These are phyloP conservation scores for Oreochromis aureus DNA, from an alignment of 2,113 vertebrate genomes.

Conservation along the genomic window DNA sequence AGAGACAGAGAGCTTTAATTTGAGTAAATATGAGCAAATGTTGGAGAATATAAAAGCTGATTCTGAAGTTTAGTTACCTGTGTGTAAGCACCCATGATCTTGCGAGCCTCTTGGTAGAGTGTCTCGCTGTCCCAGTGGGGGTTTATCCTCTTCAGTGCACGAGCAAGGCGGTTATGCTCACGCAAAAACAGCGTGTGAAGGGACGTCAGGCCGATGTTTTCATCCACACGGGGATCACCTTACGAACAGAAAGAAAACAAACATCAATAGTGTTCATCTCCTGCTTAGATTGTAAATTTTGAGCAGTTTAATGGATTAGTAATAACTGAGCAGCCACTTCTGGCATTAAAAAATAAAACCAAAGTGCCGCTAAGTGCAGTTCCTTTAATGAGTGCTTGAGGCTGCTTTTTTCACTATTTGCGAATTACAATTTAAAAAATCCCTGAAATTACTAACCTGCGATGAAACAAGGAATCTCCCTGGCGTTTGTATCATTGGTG, in stretches of 20 bases:
- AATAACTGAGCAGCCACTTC: not conserved
- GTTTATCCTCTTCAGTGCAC: constrained; percentile 60
- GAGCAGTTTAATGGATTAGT: not conserved
- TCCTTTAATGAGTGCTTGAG: not conserved
- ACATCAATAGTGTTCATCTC: not conserved
- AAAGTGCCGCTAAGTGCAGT: not conserved
- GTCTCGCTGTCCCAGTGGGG: constrained; percentile 70
- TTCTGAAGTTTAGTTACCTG: constrained; percentile 54
- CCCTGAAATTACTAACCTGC: constrained; percentile 55
- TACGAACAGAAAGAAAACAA: not conserved
- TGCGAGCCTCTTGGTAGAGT: constrained; percentile 73
- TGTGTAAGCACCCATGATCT: constrained; percentile 73
- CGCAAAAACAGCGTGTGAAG: constrained; percentile 74
- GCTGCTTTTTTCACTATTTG: not conserved
- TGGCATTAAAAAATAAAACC: not conserved
- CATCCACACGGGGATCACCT: constrained; percentile 72
- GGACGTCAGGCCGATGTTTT: constrained; percentile 70
- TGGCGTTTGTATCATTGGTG: constrained; percentile 50
- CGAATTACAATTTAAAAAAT: not conserved
- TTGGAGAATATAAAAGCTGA: not conserved
- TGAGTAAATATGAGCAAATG: not conserved
- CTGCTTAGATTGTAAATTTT: not conserved
- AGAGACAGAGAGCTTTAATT: not conserved
- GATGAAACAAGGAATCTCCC: constrained; percentile 72
- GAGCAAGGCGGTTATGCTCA: constrained; percentile 77